Base-by-base conservation (phyloP, 2,113 vertebrate species). In the Thunnus thynnus region DNA sequence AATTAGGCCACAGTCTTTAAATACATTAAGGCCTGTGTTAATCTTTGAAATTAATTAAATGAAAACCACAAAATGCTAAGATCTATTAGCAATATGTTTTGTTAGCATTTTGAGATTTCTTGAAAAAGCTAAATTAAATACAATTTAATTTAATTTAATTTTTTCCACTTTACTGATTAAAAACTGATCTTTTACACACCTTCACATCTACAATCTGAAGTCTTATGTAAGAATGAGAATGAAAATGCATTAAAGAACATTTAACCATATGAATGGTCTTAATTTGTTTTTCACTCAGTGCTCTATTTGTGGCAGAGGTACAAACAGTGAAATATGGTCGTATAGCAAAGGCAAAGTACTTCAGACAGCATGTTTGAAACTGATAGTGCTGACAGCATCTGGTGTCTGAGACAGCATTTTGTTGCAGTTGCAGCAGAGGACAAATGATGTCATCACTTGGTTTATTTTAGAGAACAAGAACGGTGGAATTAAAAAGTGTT, bases 231-330 rank as follows among this genome's bases (percentile, higher is more conserved):
- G 13, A 66, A 75, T 4, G 54, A 54, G n/a, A 70, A 84, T 80
- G 56, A 32, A 64, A 79, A 67, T 75, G 13, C 63, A 89, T 83
- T 91, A 88, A 89, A 89, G 18, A 80, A 56, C 52, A 72, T 77
- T 75, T 82, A 87, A 88, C 68, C 68, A 55, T 11, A 51, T 32
- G 8, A 54, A 11, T 13, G 50, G 54, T 62, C 10, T 36, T 54
- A 16, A 46, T 46, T 6, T 73, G 50, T 66, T 48, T 71, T 76
- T 66, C 12, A 27, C 50, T 62, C 13, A 20, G 7, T 71, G 14
- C 20, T 76, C 48, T 30, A 6, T 56, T 63, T 22, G 52, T 22
- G 7, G 17, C 22, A 68, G 30, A 60, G 51, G 10, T 10, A 46
- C 13, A 76, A n/a, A n/a, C 20, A 22, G 51, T 44, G 16, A 67